Base-by-base conservation (phyloP, 30 jellyfish, hydroid and myxozoan genomes). In the Turritopsis dohrnii region DNA sequence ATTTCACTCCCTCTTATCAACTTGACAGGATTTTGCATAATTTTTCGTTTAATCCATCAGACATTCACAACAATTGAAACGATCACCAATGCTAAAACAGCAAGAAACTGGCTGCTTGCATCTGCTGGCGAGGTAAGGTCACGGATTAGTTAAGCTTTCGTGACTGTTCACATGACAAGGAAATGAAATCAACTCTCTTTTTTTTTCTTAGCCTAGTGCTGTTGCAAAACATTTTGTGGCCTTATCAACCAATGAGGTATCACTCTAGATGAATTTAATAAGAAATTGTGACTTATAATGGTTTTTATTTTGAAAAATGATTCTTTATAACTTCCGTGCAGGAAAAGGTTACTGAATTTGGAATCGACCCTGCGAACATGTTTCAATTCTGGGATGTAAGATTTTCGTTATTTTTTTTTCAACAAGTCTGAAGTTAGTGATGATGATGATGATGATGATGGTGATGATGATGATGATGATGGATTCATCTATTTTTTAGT, bases 31-130 rank as follows among this genome's bases (percentile, higher is more conserved):
- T 41, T 41, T 41, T 5, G 5, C 9, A 3, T 41, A 5, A 3
- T 41, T 41, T 41, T 3, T 3, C 60, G 13, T 3, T 41, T 41
- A 41, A 3, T 3, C 60, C 60, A 65, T n/a, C 52, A 93, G 97
- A 95, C 99, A 0, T 95, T 95, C 85, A 95, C 98, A 28, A 95
- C 99, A 7, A 91, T 95, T 52, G 99, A 95, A 88, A 95, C 99
- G 3, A 66, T 95, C 21, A 95, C 99, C 54, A 95, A 95, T 75
- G 99, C 99, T 0, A 81, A 82, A 13, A 71, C 98, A 65, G 99
- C 99, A 5, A 84, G 82, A 83, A 54, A 74, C 7, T 95, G 99
- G 99, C 94, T 95, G 16, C 79, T 95, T 84, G 60, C 84, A 27
- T 71, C 87, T 28, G 86, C 93, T 18, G 79, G 52, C 1, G 98